Evolutionary conservation across 2,113 vertebrate species (phyloP).

Genomic region (Protobothrops mucrosquamatus): DNA sequence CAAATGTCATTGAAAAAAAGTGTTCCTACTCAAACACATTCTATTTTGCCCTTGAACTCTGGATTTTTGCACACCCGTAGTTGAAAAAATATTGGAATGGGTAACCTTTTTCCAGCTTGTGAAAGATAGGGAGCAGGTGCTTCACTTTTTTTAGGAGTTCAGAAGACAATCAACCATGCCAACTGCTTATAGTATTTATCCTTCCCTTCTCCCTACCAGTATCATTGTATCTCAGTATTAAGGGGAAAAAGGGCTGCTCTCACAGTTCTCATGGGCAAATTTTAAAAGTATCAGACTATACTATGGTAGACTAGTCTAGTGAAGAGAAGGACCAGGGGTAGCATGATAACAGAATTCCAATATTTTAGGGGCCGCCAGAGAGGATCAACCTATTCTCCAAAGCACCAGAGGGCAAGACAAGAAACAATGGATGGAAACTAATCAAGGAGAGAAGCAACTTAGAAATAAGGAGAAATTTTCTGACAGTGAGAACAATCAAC

Average conservation of each 20-base stretch:
- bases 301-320: neutral
- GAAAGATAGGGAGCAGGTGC: neutral
- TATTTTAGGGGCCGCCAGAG: neutral
- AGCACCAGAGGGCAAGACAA: neutral
- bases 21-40: neutral
- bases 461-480: neutral
- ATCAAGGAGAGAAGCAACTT: neutral
- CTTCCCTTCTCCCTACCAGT: neutral
- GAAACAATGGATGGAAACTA: neutral
- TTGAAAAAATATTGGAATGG: neutral
- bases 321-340: neutral
- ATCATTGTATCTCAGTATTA: neutral
- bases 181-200: neutral
- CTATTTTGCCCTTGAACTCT: neutral
- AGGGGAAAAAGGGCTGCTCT: neutral
- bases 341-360: neutral
- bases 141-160: neutral
- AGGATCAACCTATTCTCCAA: neutral
- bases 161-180: neutral
- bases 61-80: neutral
- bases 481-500: neutral
- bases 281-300: neutral
- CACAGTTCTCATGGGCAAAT: neutral
- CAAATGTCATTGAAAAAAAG: neutral
- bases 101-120: neutral